Conservation (phyloP, 2,113 vertebrate genomes). For the Catharus bicknelli region DNA sequence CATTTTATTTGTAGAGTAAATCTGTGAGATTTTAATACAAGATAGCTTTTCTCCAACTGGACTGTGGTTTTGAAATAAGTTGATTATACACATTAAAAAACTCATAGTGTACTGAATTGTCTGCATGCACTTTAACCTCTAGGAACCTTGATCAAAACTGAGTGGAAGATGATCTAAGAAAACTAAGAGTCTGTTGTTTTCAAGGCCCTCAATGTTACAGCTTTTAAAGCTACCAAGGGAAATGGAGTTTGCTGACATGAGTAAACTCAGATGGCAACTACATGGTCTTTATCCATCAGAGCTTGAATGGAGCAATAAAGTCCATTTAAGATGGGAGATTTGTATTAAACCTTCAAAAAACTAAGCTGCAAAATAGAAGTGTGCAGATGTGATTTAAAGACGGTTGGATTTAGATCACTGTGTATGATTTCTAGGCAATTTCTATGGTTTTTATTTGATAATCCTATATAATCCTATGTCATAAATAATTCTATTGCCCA, state of each 20-base stretch:
- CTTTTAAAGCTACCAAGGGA: background rate
- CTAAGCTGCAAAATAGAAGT: background rate
- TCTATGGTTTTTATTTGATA: background rate
- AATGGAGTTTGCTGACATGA: background rate
- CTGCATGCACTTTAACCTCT: background rate
- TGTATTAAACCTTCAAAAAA: background rate
- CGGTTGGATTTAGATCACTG: background rate
- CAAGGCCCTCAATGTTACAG: background rate
- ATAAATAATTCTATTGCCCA: background rate
- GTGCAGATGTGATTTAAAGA: background rate
- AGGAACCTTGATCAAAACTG: background rate
- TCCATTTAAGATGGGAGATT: background rate
- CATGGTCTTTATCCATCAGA: background rate
- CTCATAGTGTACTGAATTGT: background rate
- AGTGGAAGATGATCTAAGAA: background rate
- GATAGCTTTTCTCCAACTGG: background rate
- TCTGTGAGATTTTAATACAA: background rate
- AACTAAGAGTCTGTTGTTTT: background rate
- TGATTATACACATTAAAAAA: background rate
- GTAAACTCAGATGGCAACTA: background rate
- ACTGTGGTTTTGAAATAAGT: background rate
- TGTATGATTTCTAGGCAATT: background rate
- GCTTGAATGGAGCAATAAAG: background rate
- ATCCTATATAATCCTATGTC: background rate
- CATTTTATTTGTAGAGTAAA: background rate